Evolutionary conservation across 1,140 invertebrate genomes (phyloP), one percentile per base, ranked within the genome.

Genomic region (Elysia chlorotica): DNA sequence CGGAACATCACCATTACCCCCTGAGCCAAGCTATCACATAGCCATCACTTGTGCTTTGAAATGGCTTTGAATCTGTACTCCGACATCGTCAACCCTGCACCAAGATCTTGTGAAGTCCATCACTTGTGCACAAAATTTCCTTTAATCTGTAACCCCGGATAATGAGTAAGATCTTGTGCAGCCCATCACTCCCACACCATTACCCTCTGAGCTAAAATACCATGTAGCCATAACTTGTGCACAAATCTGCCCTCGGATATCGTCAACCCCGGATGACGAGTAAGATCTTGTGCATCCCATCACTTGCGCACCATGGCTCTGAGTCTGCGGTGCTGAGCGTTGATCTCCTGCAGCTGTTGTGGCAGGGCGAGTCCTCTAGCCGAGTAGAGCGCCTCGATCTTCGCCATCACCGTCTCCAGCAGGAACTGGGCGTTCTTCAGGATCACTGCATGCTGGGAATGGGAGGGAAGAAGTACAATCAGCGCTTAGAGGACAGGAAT

Each of bases 361-460:
- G 83, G 83, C 61, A 81, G 79, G 0, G 71, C 53, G 2, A 81
- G 37, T 19, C 73, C 65, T 54, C 70, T 75, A n/a, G 72, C 73
- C 56, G 80, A 78, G 71, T 81, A 83, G 21, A 79, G 63, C 2
- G 71, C 38, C 75, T 91, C 89, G 19, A 86, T 86, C 23, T 89
- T 81, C 3, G 87, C 82, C 74, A 91, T 77, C 48, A 92, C 73
- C 38, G 83, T 85, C 28, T 89, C 87, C 41, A 91, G 74, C 6
- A 91, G 79, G 83, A 91, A 92, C 72, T 87, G 84, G 4, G 87
- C 89, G 83, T 91, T 91, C 81, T 89, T 89, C 65, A 87, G 78
- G 5, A 91, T 89, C 74, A 91, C 89, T 62, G 85, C 83, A 71
- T 85, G 83, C 88, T 90, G 85, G 76, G 81, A 81, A 74, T n/a